Evolutionary conservation across 2,888 invertebrate species (phyloP), one percentile per base, ranked within the genome.

Genomic region (Lapara coniferarum): DNA sequence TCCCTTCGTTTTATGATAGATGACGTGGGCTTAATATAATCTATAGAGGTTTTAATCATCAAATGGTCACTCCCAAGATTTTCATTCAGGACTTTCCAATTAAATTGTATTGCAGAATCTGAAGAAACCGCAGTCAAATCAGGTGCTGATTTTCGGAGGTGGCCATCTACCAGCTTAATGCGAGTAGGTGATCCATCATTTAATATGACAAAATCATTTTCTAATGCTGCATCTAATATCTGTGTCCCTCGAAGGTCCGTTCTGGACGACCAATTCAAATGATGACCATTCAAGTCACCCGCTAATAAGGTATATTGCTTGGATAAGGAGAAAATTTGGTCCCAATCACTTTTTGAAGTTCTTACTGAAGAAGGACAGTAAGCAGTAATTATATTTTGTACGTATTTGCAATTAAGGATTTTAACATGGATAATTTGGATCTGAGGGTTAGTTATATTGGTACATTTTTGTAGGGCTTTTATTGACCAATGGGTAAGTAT

Each of bases 401-500:
- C 63, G 19, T 57, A 10, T 0, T 51, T 12, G 13, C 68, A 68
- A 52, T 68, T 68, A 52, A 14, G 13, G 10, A 68, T 25, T 19
- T 57, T 68, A 37, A 70, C 7, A 52, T 19, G 16, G 37, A 70
- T 5, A 19, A 56, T 10, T 49, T 70, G 51, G 13, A 66, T 68
- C 3, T n/a, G 46, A 7, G 25, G 12, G 56, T 66, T 56, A 37
- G 25, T 13, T 53, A 13, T 55, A 44, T 53, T 30, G 0, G 37
- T 44, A 37, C 37, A 5, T 5, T 37, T 37, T 6, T 37, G 37
- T 37, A 37, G 57, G 30, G 68, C 19, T 49, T 70, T 70, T 10
- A 79, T 68, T 0, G 78, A 77, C 52, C 70, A 74, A 63, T 81
- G n/a, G 80, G 67, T 66, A 2, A 82, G 30, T 10, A 80, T 71